These are phyloP conservation scores for Pholis gunnellus DNA, from an alignment of 2,113 vertebrate genomes.

Conservation along the genomic window DNA sequence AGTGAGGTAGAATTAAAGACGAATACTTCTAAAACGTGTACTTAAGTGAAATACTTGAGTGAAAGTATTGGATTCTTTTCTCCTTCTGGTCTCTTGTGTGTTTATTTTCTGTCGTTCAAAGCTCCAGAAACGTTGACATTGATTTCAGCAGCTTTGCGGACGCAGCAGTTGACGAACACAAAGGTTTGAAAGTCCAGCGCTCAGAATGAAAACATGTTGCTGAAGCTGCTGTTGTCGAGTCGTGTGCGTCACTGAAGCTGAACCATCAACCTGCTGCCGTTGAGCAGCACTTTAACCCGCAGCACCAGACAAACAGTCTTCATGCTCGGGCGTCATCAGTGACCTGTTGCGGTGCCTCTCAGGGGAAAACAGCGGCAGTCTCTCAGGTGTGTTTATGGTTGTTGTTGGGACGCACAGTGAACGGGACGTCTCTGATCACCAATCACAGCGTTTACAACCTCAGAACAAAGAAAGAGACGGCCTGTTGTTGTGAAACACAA, in stretches of 20 bases:
- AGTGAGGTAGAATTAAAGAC: too few relatives aligned
- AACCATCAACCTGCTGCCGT: background rate
- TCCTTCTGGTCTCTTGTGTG: background rate
- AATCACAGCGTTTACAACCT: background rate
- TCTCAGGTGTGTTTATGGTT: background rate
- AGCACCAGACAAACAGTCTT: slow-evolving; percentile 17
- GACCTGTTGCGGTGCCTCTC: background rate
- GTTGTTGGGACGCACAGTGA: background rate
- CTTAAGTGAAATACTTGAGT: background rate
- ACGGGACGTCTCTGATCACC: background rate
- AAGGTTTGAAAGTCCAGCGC: slow-evolving; percentile 34
- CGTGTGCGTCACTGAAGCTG: slow-evolving; percentile 28
- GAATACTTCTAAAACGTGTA: background rate
- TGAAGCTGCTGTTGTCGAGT: background rate
- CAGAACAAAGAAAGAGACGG: background rate
- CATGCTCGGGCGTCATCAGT: background rate
- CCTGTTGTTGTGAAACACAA: background rate
- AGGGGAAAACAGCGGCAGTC: background rate
- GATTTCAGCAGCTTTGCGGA: background rate
- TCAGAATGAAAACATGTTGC: slow-evolving; percentile 31
- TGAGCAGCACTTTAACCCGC: slow-evolving; percentile 35
- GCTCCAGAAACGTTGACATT: background rate
- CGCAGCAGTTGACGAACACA: background rate
- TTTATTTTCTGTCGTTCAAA: background rate
- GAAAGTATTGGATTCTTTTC: too few relatives aligned